Conservation (phyloP, 2,797 vertebrate species). For the Sebastes dallii region DNA sequence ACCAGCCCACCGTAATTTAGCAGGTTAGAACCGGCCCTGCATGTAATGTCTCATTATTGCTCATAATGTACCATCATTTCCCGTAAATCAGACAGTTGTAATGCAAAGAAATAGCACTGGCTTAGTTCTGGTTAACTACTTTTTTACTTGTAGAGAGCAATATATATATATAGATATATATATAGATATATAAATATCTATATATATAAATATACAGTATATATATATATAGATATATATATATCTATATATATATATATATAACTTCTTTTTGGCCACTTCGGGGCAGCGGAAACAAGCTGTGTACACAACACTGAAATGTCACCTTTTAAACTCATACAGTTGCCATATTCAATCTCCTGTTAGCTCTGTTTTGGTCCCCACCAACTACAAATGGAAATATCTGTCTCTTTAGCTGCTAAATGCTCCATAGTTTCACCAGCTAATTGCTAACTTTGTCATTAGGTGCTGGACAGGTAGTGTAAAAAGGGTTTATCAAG, state of each 20-base stretch:
- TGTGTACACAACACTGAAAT: not conserved
- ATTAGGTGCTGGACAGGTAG: not conserved
- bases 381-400: not conserved
- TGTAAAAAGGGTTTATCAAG: not conserved
- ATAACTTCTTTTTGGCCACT: too few relatives aligned
- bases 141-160: not conserved
- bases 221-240: too few relatives aligned
- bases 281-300: too few relatives aligned
- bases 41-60: not conserved
- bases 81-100: not conserved
- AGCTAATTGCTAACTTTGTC: not conserved
- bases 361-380: not conserved
- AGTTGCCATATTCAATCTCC: not conserved
- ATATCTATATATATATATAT: too few relatives aligned
- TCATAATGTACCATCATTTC: not conserved
- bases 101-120: not conserved
- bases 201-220: too few relatives aligned
- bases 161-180: rapidly evolving
- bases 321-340: not conserved
- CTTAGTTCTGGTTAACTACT: not conserved
- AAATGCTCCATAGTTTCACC: not conserved
- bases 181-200: too few relatives aligned
- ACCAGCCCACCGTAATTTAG: too few relatives aligned
- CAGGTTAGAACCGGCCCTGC: too few relatives aligned
- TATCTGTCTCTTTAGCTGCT: not conserved